Conservation (phyloP, 2,797 vertebrate species). For the Neosilurus mollespiculum region DNA sequence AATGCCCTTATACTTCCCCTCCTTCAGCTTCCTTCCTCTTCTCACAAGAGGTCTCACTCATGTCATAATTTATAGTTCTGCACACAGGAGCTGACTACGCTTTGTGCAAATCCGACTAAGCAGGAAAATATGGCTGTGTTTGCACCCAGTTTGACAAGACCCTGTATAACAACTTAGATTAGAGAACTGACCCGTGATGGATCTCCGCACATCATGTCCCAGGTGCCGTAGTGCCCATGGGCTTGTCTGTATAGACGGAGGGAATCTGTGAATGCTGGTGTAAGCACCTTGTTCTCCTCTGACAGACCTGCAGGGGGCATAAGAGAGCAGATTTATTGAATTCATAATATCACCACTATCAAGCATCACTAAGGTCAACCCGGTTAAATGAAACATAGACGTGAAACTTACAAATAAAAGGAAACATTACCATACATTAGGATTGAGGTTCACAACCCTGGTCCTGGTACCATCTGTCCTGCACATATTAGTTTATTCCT, state of each 20-base stretch:
- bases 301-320: slow-evolving; percentile 77
- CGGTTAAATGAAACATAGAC: not conserved
- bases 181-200: slow-evolving; percentile 81
- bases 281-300: slow-evolving; percentile 84
- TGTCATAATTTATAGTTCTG: not conserved
- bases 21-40: slow-evolving; percentile 7
- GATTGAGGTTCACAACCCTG: not conserved
- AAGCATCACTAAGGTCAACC: not conserved
- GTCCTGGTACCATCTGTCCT: not conserved
- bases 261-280: slow-evolving; percentile 86
- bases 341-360: no score
- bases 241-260: slow-evolving; percentile 87
- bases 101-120: not conserved
- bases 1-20: no score
- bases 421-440: not conserved
- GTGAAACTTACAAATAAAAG: not conserved
- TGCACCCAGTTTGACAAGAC: not conserved
- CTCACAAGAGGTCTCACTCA: not conserved
- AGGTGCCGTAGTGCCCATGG: slow-evolving; percentile 88
- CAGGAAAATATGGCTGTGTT: not conserved
- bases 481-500: not conserved
- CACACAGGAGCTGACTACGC: not conserved
- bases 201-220: slow-evolving; percentile 94
- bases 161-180: not conserved
- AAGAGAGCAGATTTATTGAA: slow-evolving; percentile 29